phyloP scores from a whole-genome alignment of 2,888 invertebrate genomes.

The Byasa hedistus region DNA sequence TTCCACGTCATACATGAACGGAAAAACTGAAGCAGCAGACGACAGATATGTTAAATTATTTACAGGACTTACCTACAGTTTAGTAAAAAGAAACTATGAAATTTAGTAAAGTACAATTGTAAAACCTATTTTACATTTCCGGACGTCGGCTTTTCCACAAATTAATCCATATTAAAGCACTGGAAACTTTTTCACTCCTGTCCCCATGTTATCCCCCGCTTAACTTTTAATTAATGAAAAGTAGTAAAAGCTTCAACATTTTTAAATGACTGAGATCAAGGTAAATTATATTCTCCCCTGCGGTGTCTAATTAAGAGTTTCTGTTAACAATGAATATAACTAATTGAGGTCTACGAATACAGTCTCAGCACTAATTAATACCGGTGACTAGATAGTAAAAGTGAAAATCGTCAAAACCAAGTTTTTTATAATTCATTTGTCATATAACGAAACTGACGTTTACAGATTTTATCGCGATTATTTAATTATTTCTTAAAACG shows the following conservation, averaged over 20 bases:
- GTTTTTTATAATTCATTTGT: not conserved
- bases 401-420: not conserved
- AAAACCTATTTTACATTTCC: not conserved
- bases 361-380: not conserved
- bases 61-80: too few species aligned
- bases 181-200: not conserved
- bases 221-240: constrained; percentile 11
- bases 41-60: too few species aligned
- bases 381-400: not conserved
- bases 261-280: constrained; percentile 6
- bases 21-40: too few species aligned
- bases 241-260: constrained; percentile 5
- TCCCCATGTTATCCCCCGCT: not conserved
- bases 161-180: not conserved
- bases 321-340: constrained; percentile 1
- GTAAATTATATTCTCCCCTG: not conserved
- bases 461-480: too few species aligned
- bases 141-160: not conserved
- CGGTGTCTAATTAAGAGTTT: constrained; percentile 5
- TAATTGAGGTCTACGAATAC: constrained; percentile 6
- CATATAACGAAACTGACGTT: too few species aligned
- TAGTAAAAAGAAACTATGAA: not conserved
- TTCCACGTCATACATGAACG: too few species aligned
- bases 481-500: too few species aligned
- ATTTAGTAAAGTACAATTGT: not conserved